Conservation (phyloP, 2,113 vertebrate species). For the Oryzias javanicus region DNA sequence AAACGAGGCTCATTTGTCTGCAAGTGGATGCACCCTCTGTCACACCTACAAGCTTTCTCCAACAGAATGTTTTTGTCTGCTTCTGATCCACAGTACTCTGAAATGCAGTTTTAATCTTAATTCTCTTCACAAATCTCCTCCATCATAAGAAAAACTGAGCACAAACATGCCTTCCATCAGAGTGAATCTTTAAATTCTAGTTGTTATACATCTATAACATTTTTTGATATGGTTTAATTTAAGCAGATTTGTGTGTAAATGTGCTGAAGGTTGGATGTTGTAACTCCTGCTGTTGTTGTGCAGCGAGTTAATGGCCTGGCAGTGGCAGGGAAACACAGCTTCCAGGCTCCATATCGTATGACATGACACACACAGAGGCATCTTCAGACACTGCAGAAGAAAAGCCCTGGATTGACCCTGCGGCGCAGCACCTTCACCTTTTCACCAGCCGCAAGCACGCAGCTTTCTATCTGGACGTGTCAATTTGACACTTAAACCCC, state of each 20-base stretch:
- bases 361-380: conserved; percentile 8
- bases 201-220: not conserved
- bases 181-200: no score
- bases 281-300: conserved; percentile 26
- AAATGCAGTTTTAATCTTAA: no score
- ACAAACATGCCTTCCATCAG: no score
- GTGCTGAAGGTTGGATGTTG: conserved; percentile 24
- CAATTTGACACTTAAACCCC: not conserved
- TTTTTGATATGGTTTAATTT: no score
- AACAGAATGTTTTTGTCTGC: no score
- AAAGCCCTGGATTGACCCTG: conserved; percentile 16
- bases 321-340: conserved; percentile 53
- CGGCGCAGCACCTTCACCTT: not conserved
- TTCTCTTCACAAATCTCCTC: no score
- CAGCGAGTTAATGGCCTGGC: conserved; percentile 57
- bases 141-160: no score
- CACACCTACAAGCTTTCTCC: no score
- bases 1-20: no score
- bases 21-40: no score
- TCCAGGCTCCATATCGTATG: conserved; percentile 21
- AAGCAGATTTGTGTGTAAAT: no score
- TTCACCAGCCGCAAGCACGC: conserved; percentile 7
- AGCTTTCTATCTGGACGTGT: not conserved
- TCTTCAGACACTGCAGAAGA: conserved; percentile 1
- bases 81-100: no score